Conservation (phyloP, 2,797 vertebrate species). For the Pseudomugil tenellus region DNA sequence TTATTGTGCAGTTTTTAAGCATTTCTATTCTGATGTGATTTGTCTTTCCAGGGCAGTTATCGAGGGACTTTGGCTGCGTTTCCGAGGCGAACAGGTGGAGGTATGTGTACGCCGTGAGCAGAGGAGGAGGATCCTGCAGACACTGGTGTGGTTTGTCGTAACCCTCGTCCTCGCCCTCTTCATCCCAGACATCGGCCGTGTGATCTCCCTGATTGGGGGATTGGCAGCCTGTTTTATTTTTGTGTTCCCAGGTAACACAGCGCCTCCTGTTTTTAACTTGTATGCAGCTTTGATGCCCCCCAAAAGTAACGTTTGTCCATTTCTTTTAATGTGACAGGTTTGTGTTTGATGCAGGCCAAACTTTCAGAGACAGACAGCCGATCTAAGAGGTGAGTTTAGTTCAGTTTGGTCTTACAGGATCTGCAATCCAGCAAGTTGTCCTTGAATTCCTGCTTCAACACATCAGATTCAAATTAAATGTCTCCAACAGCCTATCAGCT, state of each 20-base stretch:
- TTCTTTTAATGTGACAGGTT: constrained; percentile 76
- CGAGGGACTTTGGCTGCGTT: constrained; percentile 96
- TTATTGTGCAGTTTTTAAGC: neutral
- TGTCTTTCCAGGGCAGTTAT: constrained; percentile 87
- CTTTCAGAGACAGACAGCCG: constrained; percentile 89
- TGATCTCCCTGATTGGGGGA: constrained; percentile 95
- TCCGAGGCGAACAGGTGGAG: constrained; percentile 88
- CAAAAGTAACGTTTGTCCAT: neutral
- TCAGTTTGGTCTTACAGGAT: too few species aligned
- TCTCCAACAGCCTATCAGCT: too few species aligned
- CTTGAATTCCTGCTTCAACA: too few species aligned
- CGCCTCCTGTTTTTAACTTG: neutral
- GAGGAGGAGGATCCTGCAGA: constrained; percentile 89
- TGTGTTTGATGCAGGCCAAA: constrained; percentile 93
- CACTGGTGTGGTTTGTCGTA: constrained; percentile 90
- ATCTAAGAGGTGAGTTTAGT: constrained; percentile 83
- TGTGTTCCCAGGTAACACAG: constrained; percentile 88
- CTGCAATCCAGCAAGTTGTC: too few species aligned
- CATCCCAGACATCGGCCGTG: constrained; percentile 95
- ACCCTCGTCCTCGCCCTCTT: constrained; percentile 94
- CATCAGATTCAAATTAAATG: too few species aligned
- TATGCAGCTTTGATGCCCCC: neutral
- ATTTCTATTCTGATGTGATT: neutral
- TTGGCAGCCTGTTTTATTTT: constrained; percentile 98
- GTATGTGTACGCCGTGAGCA: constrained; percentile 89